phyloP scores from a whole-genome alignment of 2,888 invertebrate species.

The Nemapogon koenigi region DNA sequence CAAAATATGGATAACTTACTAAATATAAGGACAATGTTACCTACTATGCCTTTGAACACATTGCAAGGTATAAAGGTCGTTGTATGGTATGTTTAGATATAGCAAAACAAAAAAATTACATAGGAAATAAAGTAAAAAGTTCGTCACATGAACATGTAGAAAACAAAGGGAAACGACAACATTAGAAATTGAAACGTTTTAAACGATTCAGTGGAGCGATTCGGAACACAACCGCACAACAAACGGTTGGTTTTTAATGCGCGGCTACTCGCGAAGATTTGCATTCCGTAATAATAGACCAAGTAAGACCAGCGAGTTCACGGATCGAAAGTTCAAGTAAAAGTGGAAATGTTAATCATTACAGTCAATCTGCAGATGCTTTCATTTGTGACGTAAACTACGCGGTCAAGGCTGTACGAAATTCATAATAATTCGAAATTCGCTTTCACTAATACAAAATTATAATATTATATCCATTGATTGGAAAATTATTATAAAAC shows the following conservation, averaged over 20 bases:
- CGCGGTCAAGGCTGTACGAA: constrained; percentile 26
- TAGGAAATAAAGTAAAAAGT: no score
- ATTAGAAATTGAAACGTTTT: constrained; percentile 19
- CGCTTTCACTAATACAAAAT: constrained; percentile 28
- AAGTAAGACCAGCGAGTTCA: constrained; percentile 10
- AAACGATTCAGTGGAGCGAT: constrained; percentile 26
- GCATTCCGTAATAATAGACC: constrained; percentile 12
- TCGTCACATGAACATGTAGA: no score
- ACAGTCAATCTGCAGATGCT: constrained; percentile 16
- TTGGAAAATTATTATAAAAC: no score
- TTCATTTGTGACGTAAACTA: constrained; percentile 34
- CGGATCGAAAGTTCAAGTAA: constrained; percentile 43
- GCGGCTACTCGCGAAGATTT: constrained; percentile 8
- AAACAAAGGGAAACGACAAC: constrained; percentile 20
- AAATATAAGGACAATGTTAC: no score
- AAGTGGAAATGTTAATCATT: constrained; percentile 39
- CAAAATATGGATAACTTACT: no score
- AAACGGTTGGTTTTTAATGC: constrained; percentile 3
- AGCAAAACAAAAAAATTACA: no score
- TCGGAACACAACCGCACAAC: constrained; percentile 18
- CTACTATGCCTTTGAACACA: no score
- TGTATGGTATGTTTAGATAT: no score
- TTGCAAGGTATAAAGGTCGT: no score
- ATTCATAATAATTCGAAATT: constrained; percentile 19
- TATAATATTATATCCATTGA: no score